Evolutionary conservation across 2,113 vertebrate species (phyloP).

Genomic region (Grantiella picta): DNA sequence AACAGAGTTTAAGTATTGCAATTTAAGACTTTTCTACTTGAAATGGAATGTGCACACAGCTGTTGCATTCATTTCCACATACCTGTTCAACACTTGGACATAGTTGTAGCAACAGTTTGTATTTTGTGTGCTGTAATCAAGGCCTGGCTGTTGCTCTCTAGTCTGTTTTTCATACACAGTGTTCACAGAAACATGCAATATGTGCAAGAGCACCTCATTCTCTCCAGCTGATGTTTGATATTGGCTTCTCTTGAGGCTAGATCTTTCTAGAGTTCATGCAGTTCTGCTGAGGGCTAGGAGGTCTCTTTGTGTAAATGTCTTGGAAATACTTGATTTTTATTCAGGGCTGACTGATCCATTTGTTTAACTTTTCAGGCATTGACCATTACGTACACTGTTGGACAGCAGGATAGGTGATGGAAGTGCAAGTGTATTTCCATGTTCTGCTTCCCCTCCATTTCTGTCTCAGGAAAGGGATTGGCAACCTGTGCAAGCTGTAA

Average conservation of each 20-base stretch:
- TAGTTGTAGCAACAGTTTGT: neutral
- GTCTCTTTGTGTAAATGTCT: neutral
- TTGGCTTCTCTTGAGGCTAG: neutral
- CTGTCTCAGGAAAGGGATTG: neutral
- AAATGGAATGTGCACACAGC: accelerated
- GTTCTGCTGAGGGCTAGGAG: neutral
- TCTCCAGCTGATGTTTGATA: neutral
- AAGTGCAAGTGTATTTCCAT: neutral
- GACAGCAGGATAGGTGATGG: neutral
- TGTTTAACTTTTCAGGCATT: neutral
- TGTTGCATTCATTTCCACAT: neutral
- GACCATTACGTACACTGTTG: accelerated
- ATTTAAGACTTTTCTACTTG: neutral
- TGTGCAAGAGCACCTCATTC: neutral
- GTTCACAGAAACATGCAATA: accelerated
- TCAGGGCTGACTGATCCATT: neutral
- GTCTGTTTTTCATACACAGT: neutral
- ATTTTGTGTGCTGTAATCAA: neutral
- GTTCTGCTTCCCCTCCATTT: neutral
- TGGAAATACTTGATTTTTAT: neutral
- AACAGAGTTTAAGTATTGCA: neutral
- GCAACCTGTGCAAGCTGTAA: neutral
- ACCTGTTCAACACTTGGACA: neutral
- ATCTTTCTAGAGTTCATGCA: neutral
- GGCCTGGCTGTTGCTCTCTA: neutral